Base-by-base conservation (phyloP, 2,888 invertebrate species). In the Agrilus biguttatus region DNA sequence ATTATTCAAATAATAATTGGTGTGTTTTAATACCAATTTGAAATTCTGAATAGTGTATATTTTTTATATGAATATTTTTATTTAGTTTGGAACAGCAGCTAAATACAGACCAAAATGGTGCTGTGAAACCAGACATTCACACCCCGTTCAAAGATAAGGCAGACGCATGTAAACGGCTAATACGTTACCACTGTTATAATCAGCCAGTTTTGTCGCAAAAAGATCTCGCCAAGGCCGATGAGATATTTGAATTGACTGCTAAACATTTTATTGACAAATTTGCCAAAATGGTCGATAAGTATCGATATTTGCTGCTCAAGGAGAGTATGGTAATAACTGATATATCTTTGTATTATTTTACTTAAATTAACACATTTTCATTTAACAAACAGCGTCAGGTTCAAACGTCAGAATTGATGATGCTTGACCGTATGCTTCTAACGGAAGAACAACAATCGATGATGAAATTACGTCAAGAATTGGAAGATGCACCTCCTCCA, bases 171-270 rank as follows among this genome's bases (percentile, higher is more conserved):
- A 78, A 82, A 57, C 70, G 85, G 40, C 67, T 87, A 39, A 73
- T 86, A 43, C 71, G 80, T 51, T 87, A 85, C 65, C 87, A 87
- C 61, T 83, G 83, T 48, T 77, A 80, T 63, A 78, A 83, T 57
- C 74, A 77, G 52, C 73, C 74, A 43, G 75, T 78, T 36, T 67
- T 77, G 33, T 70, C 71, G 39, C 68, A 76, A 48, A 76, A 79
- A 47, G 76, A 80, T 55, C 67, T 78, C 43, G 70, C 73, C 42
- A 79, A 81, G 52, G 80, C 80, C 21, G 81, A 82, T 53, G 76
- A 77, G 51, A 75, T 79, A 55, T 80, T 80, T 55, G 80, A 80
- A 54, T 68, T 77, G 47, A 78, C 78, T 2, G 78, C 81, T 2
- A 65, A 75, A 52, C 77, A 78, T 56, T 71, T 84, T 51, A 69